Base-by-base conservation (phyloP, 2,888 invertebrate genomes). In the Napeogenes inachia region DNA sequence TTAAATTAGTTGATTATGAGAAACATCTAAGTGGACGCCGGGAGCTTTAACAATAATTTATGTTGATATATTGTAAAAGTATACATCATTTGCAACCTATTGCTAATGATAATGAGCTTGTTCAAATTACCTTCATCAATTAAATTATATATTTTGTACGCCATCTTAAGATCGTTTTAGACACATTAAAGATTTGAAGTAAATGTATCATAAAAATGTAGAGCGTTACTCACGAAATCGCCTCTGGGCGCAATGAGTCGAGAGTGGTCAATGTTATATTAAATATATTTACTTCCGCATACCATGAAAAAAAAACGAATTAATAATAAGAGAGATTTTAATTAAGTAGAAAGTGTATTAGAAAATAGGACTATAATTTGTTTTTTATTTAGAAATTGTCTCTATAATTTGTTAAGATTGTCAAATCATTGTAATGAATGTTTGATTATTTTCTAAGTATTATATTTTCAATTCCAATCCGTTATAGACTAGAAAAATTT, bases 1-100 rank as follows among this genome's bases (percentile, higher is more conserved):
- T 78, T 71, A 78, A 78, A 81, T 79, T 68, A 72, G 68, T 62
- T 59, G 56, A 55, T 58, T 66, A 67, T 60, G 56, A 50, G 62
- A 56, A 60, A 61, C 63, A 61, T 66, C 45, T 60, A 32, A 55
- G 78, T 42, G 46, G 13, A 54, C 12, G 42, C 4, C 33, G 33
- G 47, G n/a, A 1, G 57, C 13, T 33, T 56, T 54, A 21, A 59
- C 12, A 12, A 12, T 42, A 42, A 42, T 42, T 10, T 42, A 56
- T 13, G 32, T 56, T 33, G 50, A 50, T 32, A 30, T 50, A 30
- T 10, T 50, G 50, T 35, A 5, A 35, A 35, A 50, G 21, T 30
- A 30, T 21, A 30, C n/a, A 50, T 8, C 21, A 50, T 21, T 30
- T 35, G 21, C 21, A 21, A 21, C 21, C 21, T 21, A 21, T 21